These are phyloP conservation scores for Stenurella melanura DNA, from an alignment of 2,888 invertebrate species.

Conservation along the genomic window DNA sequence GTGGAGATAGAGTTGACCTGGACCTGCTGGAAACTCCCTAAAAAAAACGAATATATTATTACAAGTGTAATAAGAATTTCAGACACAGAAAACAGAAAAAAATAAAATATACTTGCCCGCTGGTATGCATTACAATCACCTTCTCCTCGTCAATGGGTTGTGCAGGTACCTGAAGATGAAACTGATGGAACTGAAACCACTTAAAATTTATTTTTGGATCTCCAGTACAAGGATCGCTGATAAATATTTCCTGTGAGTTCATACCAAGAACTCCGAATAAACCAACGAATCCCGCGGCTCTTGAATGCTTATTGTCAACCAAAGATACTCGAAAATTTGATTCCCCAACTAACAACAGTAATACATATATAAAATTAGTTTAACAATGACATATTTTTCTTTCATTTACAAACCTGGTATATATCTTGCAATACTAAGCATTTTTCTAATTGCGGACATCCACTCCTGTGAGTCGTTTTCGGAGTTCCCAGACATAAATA, in stretches of 20 bases:
- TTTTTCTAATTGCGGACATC: slow-evolving; percentile 79
- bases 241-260: slow-evolving; percentile 75
- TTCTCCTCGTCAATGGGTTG: slow-evolving; percentile 76
- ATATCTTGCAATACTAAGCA: slow-evolving; percentile 73
- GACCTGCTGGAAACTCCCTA: slow-evolving; percentile 75
- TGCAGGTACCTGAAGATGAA: slow-evolving; percentile 75
- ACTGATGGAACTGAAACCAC: slow-evolving; percentile 79
- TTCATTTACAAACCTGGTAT: slow-evolving; percentile 66
- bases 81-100: neutral
- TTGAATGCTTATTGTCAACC: slow-evolving; percentile 79
- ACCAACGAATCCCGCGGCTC: slow-evolving; percentile 77
- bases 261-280: slow-evolving; percentile 77
- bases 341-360: slow-evolving; percentile 69
- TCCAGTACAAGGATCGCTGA: slow-evolving; percentile 75
- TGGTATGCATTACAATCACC: slow-evolving; percentile 79
- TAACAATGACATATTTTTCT: neutral
- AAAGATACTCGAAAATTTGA: slow-evolving; percentile 78
- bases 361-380: slow-evolving; percentile 19
- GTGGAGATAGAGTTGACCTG: slow-evolving; percentile 75
- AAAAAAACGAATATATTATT: no score
- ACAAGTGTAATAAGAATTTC: no score
- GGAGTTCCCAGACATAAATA: slow-evolving; percentile 80
- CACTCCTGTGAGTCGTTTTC: slow-evolving; percentile 81
- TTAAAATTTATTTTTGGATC: slow-evolving; percentile 75
- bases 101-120: slow-evolving; percentile 73